phyloP scores from a whole-genome alignment of 2,113 vertebrate genomes.

The Capra hircus region DNA sequence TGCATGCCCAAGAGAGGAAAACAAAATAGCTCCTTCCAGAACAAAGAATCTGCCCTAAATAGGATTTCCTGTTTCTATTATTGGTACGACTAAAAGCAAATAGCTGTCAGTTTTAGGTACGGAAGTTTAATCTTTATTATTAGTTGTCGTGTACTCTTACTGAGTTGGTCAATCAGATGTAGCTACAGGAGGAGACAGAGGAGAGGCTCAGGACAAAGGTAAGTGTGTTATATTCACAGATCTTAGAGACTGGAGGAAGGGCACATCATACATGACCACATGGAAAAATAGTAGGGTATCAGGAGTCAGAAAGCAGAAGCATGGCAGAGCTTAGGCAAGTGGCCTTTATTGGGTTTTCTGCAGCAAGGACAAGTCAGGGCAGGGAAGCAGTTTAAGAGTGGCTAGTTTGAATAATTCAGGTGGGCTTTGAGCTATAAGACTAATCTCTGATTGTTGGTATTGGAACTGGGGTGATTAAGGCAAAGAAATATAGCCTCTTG shows the following conservation, averaged over 20 bases:
- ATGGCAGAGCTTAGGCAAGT: neutral
- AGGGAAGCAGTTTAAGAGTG: neutral
- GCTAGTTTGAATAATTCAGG: neutral
- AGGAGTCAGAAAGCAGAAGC: neutral
- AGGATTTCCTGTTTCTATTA: neutral
- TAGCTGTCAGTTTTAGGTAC: neutral
- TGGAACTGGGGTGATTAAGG: neutral
- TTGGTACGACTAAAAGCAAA: neutral
- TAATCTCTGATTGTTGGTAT: neutral
- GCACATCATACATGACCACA: rapidly evolving
- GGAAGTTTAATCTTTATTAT: neutral
- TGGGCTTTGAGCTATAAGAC: neutral
- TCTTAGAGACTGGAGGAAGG: neutral
- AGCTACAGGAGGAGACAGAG: neutral
- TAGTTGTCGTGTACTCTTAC: neutral
- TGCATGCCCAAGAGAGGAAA: neutral
- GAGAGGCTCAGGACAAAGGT: neutral
- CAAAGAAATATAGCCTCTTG: neutral
- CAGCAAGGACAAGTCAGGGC: neutral
- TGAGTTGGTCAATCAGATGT: neutral
- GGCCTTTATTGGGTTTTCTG: neutral
- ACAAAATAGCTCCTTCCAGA: neutral
- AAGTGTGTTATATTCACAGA: neutral
- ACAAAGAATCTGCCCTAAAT: neutral
- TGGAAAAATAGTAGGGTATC: neutral